Conservation (phyloP, 2,113 vertebrate genomes). For the Emberiza fucata region DNA sequence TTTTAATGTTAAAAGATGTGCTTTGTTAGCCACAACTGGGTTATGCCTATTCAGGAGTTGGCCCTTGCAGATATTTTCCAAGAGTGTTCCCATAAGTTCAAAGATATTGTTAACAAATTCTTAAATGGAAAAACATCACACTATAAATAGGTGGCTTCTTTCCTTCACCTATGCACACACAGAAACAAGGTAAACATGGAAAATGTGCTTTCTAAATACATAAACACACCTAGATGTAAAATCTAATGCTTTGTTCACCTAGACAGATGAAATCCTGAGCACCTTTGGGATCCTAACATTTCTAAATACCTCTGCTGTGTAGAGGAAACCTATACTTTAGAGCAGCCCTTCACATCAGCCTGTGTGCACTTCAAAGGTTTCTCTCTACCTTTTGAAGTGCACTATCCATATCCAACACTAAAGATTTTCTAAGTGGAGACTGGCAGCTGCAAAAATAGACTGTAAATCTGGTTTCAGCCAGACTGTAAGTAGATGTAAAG, state of each 20-base stretch:
- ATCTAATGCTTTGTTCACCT: not conserved
- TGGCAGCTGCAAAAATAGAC: conserved; percentile 64
- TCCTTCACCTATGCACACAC: not conserved
- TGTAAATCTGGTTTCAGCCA: conserved; percentile 58
- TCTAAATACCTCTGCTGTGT: not conserved
- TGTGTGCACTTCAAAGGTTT: conserved; percentile 40
- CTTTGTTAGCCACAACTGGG: not conserved
- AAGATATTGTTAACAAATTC: not conserved
- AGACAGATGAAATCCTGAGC: not conserved
- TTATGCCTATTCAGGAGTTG: not conserved
- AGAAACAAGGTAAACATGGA: not conserved
- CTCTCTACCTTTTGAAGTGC: conserved; percentile 49
- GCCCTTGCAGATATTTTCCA: not conserved
- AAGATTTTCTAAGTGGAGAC: conserved; percentile 52
- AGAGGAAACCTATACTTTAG: not conserved
- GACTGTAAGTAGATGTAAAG: conserved; percentile 62
- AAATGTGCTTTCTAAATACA: not conserved
- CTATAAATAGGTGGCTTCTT: not conserved
- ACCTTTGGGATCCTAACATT: not conserved
- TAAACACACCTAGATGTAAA: not conserved
- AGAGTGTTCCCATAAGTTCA: not conserved
- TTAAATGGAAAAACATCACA: not conserved
- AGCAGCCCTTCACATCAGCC: not conserved
- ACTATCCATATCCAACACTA: not conserved
- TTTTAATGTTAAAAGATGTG: not conserved